A percentile compares a stretch with the other conserved stretches of the same genome.
Conservation (phyloP, 2,888 invertebrate genomes). For the Carpatolechia fugitivella region DNA sequence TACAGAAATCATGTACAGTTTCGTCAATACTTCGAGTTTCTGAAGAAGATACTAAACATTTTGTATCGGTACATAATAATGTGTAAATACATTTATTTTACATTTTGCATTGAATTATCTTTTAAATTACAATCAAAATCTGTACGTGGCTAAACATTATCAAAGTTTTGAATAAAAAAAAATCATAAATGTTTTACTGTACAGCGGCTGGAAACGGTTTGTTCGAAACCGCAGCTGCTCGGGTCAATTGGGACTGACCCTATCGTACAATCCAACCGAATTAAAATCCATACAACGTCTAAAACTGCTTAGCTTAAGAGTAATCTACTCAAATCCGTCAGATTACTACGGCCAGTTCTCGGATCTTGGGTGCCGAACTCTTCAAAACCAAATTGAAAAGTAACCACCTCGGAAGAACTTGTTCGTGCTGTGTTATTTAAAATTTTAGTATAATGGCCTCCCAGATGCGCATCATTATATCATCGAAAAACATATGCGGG, state of each 20-base stretch:
- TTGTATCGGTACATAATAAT: too few relatives aligned
- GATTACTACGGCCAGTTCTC: conserved; percentile 41
- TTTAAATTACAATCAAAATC: not conserved
- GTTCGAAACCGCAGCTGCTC: conserved; percentile 60
- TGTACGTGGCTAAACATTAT: not conserved
- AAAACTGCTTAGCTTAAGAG: not conserved
- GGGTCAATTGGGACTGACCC: conserved; percentile 73
- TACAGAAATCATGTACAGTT: too few relatives aligned
- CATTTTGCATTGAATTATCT: not conserved
- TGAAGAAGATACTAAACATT: too few relatives aligned
- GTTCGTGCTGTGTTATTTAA: conserved; percentile 11
- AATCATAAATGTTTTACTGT: conserved; percentile 34
- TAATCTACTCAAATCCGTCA: conserved; percentile 35
- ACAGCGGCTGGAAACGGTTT: conserved; percentile 52
- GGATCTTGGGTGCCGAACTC: conserved; percentile 32
- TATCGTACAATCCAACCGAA: conserved; percentile 53
- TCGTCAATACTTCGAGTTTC: too few relatives aligned
- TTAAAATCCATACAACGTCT: conserved; percentile 30
- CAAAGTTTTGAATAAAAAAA: not conserved
- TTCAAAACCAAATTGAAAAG: conserved; percentile 37
- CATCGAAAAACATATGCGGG: conserved; percentile 60
- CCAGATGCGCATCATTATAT: conserved; percentile 52
- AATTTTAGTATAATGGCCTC: conserved; percentile 24
- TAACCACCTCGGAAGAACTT: conserved; percentile 1
- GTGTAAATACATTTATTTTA: too few relatives aligned